Evolutionary conservation across 1,140 invertebrate genomes (phyloP), one percentile per base, ranked within the genome.

Genomic region (Ceratosolen fusciceps): DNA sequence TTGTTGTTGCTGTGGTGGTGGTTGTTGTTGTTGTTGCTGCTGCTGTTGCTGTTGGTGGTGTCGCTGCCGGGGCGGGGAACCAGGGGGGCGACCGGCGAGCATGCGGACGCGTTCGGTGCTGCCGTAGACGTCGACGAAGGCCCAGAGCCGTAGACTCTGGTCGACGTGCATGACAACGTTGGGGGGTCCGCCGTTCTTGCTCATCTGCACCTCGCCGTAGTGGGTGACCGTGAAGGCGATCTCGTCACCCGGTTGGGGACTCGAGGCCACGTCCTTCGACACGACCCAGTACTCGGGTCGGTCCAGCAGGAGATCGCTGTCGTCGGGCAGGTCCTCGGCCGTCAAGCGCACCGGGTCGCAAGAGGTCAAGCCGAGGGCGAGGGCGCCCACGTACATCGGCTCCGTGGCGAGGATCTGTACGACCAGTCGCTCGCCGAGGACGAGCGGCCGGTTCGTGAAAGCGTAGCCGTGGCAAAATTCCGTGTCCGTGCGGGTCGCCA

Each of bases 261-360:
- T 94, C 39, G 94, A 94, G 0, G 96, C 96, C 2, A 98, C 96
- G 86, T 99, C 96, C 84, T 98, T 96, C 82, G 95, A 95, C 0
- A 99, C 96, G 1, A 99, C 97, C 98, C 98, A 99, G 87, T 99
- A 99, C 85, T 99, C 98, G 0, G 95, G 96, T n/a, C 98, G 91
- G 87, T 99, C 98, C 3, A 99, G 88, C 0, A 99, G 90, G 34
- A 96, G 92, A 84, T 99, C 97, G 0, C 96, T 95, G 90, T 99
- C 97, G 83, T 98, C 97, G 0, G 98, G 98, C 12, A 99, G 90
- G 83, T 97, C 96, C 19, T 92, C 91, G 0, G 92, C 89, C 52
- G 93, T 91, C 12, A 99, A 84, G 12, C 91, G 92, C 0, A 93
- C 91, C 0, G 98, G 98, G 88, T 99, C 96, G 89, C 97, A 98